Evolutionary conservation across 2,113 vertebrate species (phyloP).

Genomic region (Brienomyrus longianalis): DNA sequence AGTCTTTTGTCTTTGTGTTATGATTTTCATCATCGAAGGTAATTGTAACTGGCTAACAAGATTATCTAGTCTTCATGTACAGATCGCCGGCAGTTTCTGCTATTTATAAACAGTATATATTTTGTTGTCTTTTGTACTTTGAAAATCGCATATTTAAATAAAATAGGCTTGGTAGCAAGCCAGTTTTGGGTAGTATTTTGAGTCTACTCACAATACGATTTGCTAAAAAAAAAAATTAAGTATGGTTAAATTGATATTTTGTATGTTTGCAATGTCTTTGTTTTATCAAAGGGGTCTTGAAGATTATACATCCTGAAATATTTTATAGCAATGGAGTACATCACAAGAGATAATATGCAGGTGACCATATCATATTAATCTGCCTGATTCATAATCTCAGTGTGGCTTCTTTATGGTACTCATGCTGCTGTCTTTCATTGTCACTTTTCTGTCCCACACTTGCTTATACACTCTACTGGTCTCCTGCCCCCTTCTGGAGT

Average conservation of each 20-base stretch:
- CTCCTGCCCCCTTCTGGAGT: background rate
- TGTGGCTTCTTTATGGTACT: background rate
- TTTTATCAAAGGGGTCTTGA: background rate
- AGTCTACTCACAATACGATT: background rate
- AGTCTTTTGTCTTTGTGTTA: background rate
- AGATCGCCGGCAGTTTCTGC: background rate
- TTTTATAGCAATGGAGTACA: background rate
- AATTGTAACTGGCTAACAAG: background rate
- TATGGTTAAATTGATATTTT: background rate
- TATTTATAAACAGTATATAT: background rate
- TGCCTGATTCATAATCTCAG: background rate
- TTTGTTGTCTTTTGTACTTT: background rate
- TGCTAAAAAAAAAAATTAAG: background rate
- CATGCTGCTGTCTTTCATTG: background rate
- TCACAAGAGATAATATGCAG: background rate
- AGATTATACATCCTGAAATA: background rate
- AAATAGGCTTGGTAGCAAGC: background rate
- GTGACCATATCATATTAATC: background rate
- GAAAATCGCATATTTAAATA: background rate
- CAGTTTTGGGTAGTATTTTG: background rate
- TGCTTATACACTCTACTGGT: background rate
- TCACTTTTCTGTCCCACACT: background rate
- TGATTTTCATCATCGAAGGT: background rate
- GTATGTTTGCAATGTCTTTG: background rate
- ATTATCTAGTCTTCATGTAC: background rate